Percentiles rank a stretch among this genome's conserved stretches.
These are phyloP conservation scores for Salmo trutta DNA, from an alignment of 2,797 vertebrate genomes.

Conservation along the genomic window DNA sequence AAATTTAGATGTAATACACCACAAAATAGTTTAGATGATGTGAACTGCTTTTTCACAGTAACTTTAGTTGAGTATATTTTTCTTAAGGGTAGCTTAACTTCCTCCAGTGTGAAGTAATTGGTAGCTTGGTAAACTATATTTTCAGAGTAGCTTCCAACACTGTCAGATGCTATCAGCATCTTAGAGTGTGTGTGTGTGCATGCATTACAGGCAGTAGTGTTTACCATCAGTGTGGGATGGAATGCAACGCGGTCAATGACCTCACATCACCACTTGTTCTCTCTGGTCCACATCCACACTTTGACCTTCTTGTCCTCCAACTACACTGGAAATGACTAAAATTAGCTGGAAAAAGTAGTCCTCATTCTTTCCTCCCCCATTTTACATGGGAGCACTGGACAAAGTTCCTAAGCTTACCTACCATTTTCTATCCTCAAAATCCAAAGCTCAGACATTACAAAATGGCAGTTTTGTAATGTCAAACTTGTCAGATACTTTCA, in stretches of 20 bases:
- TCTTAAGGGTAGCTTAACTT: too few relatives aligned
- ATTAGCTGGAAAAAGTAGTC: background rate
- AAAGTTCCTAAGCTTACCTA: background rate
- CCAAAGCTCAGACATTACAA: background rate
- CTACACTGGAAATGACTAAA: background rate
- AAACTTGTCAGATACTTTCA: background rate
- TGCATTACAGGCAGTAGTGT: background rate
- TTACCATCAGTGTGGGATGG: background rate
- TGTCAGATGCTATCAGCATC: background rate
- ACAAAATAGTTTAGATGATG: too few relatives aligned
- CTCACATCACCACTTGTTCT: background rate
- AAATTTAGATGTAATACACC: too few relatives aligned
- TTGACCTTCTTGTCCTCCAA: background rate
- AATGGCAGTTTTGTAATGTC: background rate
- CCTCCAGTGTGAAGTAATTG: too few relatives aligned
- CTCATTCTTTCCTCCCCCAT: background rate
- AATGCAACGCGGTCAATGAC: background rate
- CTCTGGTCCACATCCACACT: background rate
- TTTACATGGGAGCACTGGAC: background rate
- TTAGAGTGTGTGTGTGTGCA: background rate
- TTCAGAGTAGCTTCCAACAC: too few relatives aligned
- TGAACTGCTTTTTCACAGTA: too few relatives aligned
- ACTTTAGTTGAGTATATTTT: too few relatives aligned
- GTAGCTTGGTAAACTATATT: too few relatives aligned
- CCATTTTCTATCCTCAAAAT: background rate